A percentile compares a stretch with the other conserved stretches of the same genome.
Conservation (phyloP, 2,797 vertebrate species). For the Gambusia yucatana region DNA sequence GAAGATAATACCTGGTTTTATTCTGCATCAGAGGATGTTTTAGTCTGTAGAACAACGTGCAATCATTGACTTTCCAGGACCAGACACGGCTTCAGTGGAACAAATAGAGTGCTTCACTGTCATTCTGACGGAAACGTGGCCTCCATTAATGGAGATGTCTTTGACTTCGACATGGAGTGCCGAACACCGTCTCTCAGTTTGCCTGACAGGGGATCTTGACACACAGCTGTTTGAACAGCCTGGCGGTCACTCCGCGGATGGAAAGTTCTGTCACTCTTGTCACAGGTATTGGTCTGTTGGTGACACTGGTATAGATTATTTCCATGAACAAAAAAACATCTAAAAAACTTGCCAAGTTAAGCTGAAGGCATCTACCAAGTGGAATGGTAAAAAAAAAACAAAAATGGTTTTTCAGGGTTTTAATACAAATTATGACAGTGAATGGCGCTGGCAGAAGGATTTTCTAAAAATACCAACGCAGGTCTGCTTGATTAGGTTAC, state of each 20-base stretch:
- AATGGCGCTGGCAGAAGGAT: not conserved
- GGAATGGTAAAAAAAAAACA: not conserved
- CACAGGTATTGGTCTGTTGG: not conserved
- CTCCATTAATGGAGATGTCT: not conserved
- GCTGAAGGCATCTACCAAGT: not conserved
- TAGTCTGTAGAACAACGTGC: not conserved
- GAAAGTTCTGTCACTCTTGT: not conserved
- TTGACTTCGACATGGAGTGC: not conserved
- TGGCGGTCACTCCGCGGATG: not conserved
- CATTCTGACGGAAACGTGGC: not conserved
- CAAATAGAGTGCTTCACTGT: not conserved
- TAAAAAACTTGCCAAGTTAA: not conserved
- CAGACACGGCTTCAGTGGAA: not conserved
- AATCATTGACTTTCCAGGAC: not conserved
- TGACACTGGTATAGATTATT: not conserved
- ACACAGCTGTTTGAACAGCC: slow-evolving; percentile 2
- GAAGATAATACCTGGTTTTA: not conserved
- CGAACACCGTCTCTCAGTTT: not conserved
- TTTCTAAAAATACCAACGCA: not conserved
- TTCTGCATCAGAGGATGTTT: not conserved
- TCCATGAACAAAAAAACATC: not conserved
- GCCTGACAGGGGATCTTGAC: not conserved
- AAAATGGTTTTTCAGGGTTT: not conserved
- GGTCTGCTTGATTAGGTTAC: not conserved
- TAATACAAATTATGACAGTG: not conserved